Evolutionary conservation across 2,888 invertebrate genomes (phyloP), one percentile per base, ranked within the genome.

Genomic region (Osedax fenrisi): DNA sequence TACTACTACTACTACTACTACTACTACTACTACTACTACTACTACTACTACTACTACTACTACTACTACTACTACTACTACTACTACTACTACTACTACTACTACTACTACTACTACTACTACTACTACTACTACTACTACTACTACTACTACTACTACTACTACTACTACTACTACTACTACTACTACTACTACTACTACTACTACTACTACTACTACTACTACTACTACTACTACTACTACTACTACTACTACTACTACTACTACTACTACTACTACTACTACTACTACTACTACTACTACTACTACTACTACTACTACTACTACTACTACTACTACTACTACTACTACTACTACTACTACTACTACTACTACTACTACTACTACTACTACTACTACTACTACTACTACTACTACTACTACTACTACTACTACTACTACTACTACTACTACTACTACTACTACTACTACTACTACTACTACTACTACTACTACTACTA

Each of bases 251-350:
- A 66, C 66, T 66, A 66, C 66, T n/a, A n/a, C 66, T 66, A 66
- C 66, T 66, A 66, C 66, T 66, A 66, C 66, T 66, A 66, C 66
- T 66, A 66, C 66, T 66, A 66, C 66, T 66, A 66, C 66, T 66
- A 66, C 66, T 66, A 66, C 66, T 66, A 66, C 13, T 66, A n/a
- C n/a, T n/a, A n/a, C n/a, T n/a, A n/a, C n/a, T n/a, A n/a, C n/a
- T n/a, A n/a, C n/a, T n/a, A n/a, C n/a, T n/a, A n/a, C n/a, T n/a
- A n/a, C n/a, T 56, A n/a, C 56, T 56, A n/a, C 56, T 56, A n/a
- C 56, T 56, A n/a, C 56, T 56, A n/a, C 56, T 56, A n/a, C 56
- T 56, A n/a, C 56, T 56, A n/a, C 56, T 56, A n/a, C 56, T 56
- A n/a, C 56, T 56, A n/a, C 56, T 56, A n/a, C 56, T 56, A n/a